phyloP scores from a whole-genome alignment of 2,113 vertebrate species.

The Odocoileus virginianus region DNA sequence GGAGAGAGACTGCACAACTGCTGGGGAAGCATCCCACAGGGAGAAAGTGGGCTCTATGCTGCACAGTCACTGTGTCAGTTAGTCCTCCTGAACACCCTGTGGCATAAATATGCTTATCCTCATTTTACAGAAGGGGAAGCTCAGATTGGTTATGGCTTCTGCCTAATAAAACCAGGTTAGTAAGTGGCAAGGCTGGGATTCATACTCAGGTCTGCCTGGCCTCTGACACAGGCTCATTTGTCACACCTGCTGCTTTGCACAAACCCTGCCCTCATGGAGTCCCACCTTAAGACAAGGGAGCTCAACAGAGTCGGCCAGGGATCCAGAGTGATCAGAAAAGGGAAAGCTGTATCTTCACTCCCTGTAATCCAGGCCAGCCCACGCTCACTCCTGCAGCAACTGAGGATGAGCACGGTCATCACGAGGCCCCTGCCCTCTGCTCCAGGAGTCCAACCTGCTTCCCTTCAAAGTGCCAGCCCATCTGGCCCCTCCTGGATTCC shows the following conservation, averaged over 20 bases:
- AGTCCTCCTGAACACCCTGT: neutral
- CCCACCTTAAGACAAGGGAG: neutral
- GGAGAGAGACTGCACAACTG: neutral
- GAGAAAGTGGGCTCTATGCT: accelerated
- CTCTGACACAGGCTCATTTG: neutral
- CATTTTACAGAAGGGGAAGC: neutral
- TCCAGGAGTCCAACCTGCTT: neutral
- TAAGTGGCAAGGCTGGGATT: neutral
- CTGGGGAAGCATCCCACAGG: neutral
- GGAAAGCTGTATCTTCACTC: neutral
- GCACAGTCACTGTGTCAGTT: neutral
- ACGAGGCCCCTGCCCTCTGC: neutral
- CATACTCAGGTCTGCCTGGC: neutral
- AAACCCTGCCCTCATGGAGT: neutral
- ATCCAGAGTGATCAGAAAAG: neutral
- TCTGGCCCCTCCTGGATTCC: neutral
- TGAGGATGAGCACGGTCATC: neutral
- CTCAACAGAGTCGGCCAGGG: neutral
- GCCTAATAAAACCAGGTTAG: neutral
- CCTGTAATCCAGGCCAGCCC: neutral
- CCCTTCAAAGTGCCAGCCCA: neutral
- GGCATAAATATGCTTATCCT: neutral
- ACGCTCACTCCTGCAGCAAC: neutral
- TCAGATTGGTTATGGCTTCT: neutral
- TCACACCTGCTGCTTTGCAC: neutral